Percentiles rank a stretch among this genome's conserved stretches.
phyloP scores from a whole-genome alignment of 2,797 vertebrate species.

The Cyclopterus lumpus region DNA sequence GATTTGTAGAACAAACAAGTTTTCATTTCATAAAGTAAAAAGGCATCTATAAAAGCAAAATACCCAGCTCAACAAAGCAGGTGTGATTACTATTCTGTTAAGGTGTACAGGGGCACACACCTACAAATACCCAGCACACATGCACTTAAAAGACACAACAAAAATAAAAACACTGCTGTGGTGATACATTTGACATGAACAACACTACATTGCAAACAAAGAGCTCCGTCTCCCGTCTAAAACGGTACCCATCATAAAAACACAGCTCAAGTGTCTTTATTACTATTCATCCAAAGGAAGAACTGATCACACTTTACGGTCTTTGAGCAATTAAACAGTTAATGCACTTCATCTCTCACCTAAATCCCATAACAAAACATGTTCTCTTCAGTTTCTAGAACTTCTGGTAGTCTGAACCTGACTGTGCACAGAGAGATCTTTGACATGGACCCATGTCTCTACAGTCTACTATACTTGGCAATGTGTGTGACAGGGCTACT shows the following conservation, averaged over 20 bases:
- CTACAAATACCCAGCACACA: background rate
- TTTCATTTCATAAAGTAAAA: background rate
- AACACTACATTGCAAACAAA: background rate
- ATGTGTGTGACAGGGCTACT: background rate
- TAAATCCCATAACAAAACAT: background rate
- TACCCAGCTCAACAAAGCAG: background rate
- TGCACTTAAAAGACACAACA: too few relatives aligned
- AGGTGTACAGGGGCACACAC: background rate
- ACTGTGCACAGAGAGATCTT: background rate
- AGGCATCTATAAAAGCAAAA: background rate
- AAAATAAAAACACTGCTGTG: background rate
- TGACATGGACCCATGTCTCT: background rate
- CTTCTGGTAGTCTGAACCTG: background rate
- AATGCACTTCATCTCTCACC: background rate
- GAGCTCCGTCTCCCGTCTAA: background rate
- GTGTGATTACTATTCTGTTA: background rate
- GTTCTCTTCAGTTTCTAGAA: background rate
- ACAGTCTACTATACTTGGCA: too few relatives aligned
- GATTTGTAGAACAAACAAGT: background rate
- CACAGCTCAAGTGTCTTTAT: background rate
- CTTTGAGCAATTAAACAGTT: background rate
- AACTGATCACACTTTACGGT: background rate
- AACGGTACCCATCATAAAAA: background rate
- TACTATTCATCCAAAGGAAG: background rate
- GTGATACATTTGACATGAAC: background rate